Base-by-base conservation (phyloP, 1,140 invertebrate species). In the Apis florea region DNA sequence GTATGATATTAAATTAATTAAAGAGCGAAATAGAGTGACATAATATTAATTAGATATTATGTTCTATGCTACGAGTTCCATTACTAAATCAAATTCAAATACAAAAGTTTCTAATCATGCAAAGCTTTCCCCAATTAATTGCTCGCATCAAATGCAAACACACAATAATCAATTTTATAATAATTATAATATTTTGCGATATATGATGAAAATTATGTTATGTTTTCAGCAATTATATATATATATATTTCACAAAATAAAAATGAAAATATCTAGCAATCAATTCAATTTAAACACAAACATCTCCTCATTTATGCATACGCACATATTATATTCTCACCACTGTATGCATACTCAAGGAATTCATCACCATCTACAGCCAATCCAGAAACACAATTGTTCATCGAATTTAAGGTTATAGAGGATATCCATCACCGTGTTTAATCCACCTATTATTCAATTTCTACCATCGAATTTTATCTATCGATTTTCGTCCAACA, bases 71-170 rank as follows among this genome's bases (percentile, higher is more conserved):
- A 68, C 66, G 13, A 68, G 66, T 49, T 68, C n/a, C 47, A 68
- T 68, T 68, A 10, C 47, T 15, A 68, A 68, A n/a, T 51, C n/a
- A 68, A 70, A 53, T 70, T 51, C 49, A 70, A 70, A 53, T 70
- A 53, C 24, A 53, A 26, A 53, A 70, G 15, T 19, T 26, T 70
- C 49, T 53, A 70, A 19, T 70, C 49, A 53, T 70, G 68, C 68
- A 53, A 49, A 70, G 49, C 49, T 53, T 11, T 51, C 8, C 5
- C 10, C n/a, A 15, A 51, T 26, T 19, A 68, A 53, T 53, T 12
- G 12, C 49, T 6, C 49, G n/a, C 17, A 3, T 70, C n/a, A 70
- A 53, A 70, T 53, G 47, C 47, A 70, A 70, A 53, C 66, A 47
- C 17, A 49, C 66, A n/a, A 21, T 63, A 15, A 8, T 64, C 53